A percentile compares a stretch with the other conserved stretches of the same genome.
Evolutionary conservation across 2,113 vertebrate species (phyloP).

Genomic region (Pogona vitticeps): DNA sequence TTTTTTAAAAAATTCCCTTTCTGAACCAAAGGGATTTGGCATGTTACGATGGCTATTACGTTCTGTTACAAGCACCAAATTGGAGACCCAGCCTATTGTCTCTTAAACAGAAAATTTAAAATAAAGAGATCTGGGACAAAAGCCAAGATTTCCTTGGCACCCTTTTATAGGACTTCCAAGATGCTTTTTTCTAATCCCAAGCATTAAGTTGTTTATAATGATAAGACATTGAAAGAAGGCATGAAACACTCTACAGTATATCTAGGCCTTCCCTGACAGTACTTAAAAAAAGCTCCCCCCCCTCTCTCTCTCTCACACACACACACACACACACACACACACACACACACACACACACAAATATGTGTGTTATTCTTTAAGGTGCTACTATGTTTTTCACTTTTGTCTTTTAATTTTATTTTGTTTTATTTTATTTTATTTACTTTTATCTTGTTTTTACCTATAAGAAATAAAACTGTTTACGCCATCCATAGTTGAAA

Average conservation of each 20-base stretch:
- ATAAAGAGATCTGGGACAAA: conserved; percentile 11
- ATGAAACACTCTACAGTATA: conserved; percentile 7
- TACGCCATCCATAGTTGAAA: neutral
- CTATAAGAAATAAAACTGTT: neutral
- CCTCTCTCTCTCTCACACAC: no score
- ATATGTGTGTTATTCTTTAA: no score
- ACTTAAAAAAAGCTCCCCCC: neutral
- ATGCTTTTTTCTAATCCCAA: conserved; percentile 20
- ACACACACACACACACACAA: no score
- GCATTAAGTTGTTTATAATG: conserved; percentile 10
- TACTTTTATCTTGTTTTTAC: no score
- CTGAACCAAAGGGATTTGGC: neutral
- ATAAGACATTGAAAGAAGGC: conserved; percentile 56
- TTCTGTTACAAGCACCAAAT: conserved; percentile 8
- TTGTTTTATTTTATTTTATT: no score
- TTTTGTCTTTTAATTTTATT: no score
- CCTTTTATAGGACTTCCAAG: conserved; percentile 17
- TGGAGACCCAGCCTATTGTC: neutral
- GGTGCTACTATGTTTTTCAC: no score
- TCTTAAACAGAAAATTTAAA: neutral
- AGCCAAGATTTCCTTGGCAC: conserved; percentile 15
- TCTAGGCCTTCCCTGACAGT: conserved; percentile 16
- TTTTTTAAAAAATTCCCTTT: neutral
- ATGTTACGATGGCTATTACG: neutral
- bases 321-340: no score